A percentile compares a stretch with the other conserved stretches of the same genome.
These are phyloP conservation scores for Sciaenops ocellatus DNA, from an alignment of 2,797 vertebrate species.

Conservation along the genomic window DNA sequence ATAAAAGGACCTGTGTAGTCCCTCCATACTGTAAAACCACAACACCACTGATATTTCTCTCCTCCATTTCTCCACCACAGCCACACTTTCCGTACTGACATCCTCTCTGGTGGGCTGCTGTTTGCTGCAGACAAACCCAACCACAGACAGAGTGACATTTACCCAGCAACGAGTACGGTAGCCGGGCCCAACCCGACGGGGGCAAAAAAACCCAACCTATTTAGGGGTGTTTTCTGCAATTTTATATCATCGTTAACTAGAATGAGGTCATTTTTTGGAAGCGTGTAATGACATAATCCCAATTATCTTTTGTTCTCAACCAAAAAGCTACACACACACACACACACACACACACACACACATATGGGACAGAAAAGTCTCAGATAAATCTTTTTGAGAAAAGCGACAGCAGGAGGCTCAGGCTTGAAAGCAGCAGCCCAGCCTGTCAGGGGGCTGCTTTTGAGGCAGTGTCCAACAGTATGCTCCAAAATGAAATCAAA, in stretches of 20 bases:
- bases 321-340: constrained; percentile 21
- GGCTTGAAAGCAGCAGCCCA: constrained; percentile 37
- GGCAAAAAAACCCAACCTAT: constrained; percentile 6
- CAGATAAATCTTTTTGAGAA: constrained; percentile 29
- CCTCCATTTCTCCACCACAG: constrained; percentile 40
- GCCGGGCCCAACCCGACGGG: constrained; percentile 37
- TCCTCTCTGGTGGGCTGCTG: constrained; percentile 65
- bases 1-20: constrained; percentile 8
- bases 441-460: constrained; percentile 30
- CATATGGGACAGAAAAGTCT: constrained; percentile 13
- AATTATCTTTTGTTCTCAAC: constrained; percentile 53
- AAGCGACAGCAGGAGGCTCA: constrained; percentile 58
- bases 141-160: constrained; percentile 69
- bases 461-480: constrained; percentile 25
- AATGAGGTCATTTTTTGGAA: constrained; percentile 66
- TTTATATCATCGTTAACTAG: constrained; percentile 56
- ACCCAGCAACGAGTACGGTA: constrained; percentile 46
- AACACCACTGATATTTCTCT: constrained; percentile 41
- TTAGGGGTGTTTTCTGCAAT: constrained; percentile 40
- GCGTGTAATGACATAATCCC: constrained; percentile 52
- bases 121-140: constrained; percentile 73
- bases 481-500: constrained; percentile 44
- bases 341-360: neutral
- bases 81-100: constrained; percentile 67
- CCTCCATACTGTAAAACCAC: constrained; percentile 56